Base-by-base conservation (phyloP, 2,888 invertebrate species). In the Carabus problematicus region DNA sequence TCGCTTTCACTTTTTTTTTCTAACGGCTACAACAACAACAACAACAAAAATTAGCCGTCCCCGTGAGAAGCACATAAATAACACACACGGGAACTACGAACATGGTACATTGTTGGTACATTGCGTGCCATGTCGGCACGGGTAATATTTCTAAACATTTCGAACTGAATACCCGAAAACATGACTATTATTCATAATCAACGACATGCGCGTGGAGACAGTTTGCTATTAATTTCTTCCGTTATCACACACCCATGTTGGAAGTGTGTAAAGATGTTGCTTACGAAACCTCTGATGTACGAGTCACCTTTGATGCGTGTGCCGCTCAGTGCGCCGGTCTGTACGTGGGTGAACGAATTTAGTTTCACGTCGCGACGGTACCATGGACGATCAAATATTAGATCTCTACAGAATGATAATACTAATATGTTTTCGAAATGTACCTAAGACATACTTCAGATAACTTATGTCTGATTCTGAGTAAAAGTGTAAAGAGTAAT, bases 41-140 rank as follows among this genome's bases (percentile, higher is more conserved):
- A 43, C 60, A 45, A 19, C 8, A 45, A 61, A 41, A 40, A 61
- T 43, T 61, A 8, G 3, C 29, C 19, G 47, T 43, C 14, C 19
- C 60, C 60, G 16, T 61, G 45, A 61, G 43, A 61, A 45, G 19
- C 19, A 45, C 60, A 61, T 61, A 61, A 61, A 61, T 61, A 45
- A 55, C 55, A 61, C 43, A 41, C 19, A 60, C 43, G 41, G 11
- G 14, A 61, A 43, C 45, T 19, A 16, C 11, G 8, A 47, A 47
- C 47, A n/a, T 47, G 47, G 47, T 9, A 11, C 60, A 61, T 61
- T 61, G 60, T 61, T 61, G 42, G 47, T 47, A 29, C 29, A 29
- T 29, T 6, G 29, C 29, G 29, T 47, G 16, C 16, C 47, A 47
- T 47, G 12, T 47, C 47, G 47, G n/a, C 8, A 47, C 47, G 16